Base-by-base conservation (phyloP, 2,113 vertebrate genomes). In the Nipponia nippon region DNA sequence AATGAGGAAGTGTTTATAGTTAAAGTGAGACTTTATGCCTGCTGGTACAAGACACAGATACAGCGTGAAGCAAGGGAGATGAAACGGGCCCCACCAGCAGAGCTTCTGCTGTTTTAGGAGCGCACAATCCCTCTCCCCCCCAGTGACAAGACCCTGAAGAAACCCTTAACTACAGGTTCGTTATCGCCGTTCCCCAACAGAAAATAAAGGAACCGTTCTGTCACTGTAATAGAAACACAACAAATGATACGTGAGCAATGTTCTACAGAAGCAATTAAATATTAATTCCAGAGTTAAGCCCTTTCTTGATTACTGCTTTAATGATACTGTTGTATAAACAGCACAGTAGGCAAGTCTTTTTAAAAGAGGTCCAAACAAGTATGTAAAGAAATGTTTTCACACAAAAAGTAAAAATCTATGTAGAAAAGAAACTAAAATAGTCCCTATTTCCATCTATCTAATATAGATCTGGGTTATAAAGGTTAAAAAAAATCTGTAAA, bases 271-370 rank as follows among this genome's bases (percentile, higher is more conserved):
- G 38, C 56, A 96, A 94, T 96, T 95, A 97, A 96, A 94, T 90
- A 95, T 97, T 97, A 79, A 97, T 96, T 72, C 49, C 38, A 73
- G 81, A 93, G 70, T 91, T 96, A 86, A 96, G 84, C 84, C 75
- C 52, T 89, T 92, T 93, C 96, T 97, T 96, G 95, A 96, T 97
- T 91, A 95, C 73, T 91, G 89, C 73, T 94, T 96, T 92, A 97
- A 87, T 94, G 90, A 92, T 18, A 83, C 47, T 44, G 20, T 58
- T 89, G 72, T 40, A 94, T 93, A 83, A 94, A 86, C 66, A 88
- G 58, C 69, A 79, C 47, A 67, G 58, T 10, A 93, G 42, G 58
- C 11, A 89, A 66, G 53, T 30, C 56, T 90, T 83, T 66, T 20
- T 32, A 82, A 89, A 65, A 18, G 62, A 81, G 13, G 44, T 89